Evolutionary conservation across 2,797 vertebrate species (phyloP).

Genomic region (Tiaroga cobitis): DNA sequence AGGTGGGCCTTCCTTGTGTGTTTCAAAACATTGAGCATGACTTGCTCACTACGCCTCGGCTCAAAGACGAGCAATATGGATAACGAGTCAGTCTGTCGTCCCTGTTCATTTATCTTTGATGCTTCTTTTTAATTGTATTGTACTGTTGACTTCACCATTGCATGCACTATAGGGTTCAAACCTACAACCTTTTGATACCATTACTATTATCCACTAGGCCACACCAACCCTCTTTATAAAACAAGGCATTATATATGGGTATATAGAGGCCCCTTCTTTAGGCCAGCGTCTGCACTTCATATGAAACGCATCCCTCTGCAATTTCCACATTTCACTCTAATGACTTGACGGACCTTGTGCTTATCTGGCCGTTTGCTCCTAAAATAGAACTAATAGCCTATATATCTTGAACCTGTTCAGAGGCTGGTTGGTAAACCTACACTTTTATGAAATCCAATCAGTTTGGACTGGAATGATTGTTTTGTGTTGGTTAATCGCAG

Average conservation of each 20-base stretch:
- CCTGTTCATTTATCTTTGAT: neutral
- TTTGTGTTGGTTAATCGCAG: constrained; percentile 52
- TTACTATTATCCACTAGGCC: neutral
- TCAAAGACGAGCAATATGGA: neutral
- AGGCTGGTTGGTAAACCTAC: constrained; percentile 27
- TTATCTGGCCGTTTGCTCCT: constrained; percentile 35
- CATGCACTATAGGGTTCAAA: neutral
- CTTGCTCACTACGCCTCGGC: neutral
- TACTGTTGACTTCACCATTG: neutral
- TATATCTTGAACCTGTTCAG: constrained; percentile 37
- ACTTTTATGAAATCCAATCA: constrained; percentile 58
- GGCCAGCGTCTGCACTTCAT: constrained; percentile 10
- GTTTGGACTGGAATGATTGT: constrained; percentile 54
- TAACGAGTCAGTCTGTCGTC: neutral
- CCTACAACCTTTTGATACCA: neutral
- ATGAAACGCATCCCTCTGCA: constrained; percentile 27
- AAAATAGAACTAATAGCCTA: constrained; percentile 48
- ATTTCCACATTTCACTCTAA: constrained; percentile 30
- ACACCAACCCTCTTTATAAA: neutral
- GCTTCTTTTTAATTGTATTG: neutral
- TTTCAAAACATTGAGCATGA: constrained; percentile 10
- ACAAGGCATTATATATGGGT: neutral
- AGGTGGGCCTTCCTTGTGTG: neutral
- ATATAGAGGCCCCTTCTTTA: constrained; percentile 1
- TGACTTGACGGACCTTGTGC: constrained; percentile 31